phyloP scores from a whole-genome alignment of 2,797 vertebrate species.

The Pampus argenteus region DNA sequence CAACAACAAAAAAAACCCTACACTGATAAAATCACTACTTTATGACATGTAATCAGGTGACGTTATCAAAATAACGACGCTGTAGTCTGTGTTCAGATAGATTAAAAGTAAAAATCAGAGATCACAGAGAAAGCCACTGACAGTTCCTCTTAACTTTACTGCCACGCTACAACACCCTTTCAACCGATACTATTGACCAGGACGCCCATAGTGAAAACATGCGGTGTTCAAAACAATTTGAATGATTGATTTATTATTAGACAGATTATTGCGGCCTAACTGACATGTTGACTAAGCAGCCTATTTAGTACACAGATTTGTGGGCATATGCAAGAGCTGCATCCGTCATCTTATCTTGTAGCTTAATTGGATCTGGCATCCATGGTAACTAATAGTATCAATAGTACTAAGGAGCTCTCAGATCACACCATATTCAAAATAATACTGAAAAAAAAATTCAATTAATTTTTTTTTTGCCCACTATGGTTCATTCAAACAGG shows the following conservation, averaged over 20 bases:
- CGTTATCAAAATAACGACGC: too few relatives aligned
- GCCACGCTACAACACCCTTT: not conserved
- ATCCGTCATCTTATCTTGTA: conserved; percentile 49
- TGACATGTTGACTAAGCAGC: conserved; percentile 46
- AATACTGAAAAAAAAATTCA: conserved; percentile 43
- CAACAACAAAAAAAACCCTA: not conserved
- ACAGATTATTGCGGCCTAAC: conserved; percentile 22
- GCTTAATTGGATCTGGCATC: conserved; percentile 60
- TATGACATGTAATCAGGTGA: too few relatives aligned
- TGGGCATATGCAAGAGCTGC: conserved; percentile 22
- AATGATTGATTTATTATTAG: conserved; percentile 45
- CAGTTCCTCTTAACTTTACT: too few relatives aligned
- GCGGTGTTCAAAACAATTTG: conserved; percentile 28
- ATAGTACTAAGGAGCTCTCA: conserved; percentile 57
- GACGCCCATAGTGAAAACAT: conserved; percentile 8
- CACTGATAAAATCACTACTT: too few relatives aligned
- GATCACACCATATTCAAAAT: conserved; percentile 16
- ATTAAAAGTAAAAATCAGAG: too few relatives aligned
- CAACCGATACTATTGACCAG: not conserved
- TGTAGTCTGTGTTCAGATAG: too few relatives aligned
- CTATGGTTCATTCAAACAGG: conserved; percentile 28
- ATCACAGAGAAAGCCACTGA: too few relatives aligned
- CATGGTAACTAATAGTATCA: conserved; percentile 52
- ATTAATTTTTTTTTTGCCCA: conserved; percentile 33
- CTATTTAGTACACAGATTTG: conserved; percentile 40